Base-by-base conservation (phyloP, 2,113 vertebrate genomes). In the Caretta caretta region DNA sequence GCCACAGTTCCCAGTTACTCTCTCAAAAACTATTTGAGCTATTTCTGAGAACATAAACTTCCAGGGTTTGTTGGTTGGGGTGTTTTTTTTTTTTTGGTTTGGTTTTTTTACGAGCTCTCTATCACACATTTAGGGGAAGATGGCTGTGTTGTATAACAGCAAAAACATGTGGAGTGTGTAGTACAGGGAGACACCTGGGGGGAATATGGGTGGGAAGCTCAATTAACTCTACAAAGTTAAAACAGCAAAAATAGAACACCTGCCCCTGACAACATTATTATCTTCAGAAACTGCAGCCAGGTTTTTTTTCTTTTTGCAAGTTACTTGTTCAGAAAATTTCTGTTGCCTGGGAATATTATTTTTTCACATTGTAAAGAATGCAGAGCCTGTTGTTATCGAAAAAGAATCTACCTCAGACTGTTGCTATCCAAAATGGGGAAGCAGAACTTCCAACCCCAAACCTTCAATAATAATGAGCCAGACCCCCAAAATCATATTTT, bases 231-330 rank as follows among this genome's bases (percentile, higher is more conserved):
- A 78, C 16, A 27, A 65, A 24, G 69, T 57, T 84, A 85, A 65
- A 78, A 84, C 8, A 80, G 56, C 75, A 80, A 31, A 83, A 59
- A 79, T 56, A 12, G 84, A 89, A 54, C 31, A 5, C 57, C 12
- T 22, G 46, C 2, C 79, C 57, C 83, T 84, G 84, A 84, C 84
- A 84, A 14, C 59, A 4, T 46, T 76, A 50, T 85, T 24, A 84
- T 53, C 91, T 75, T 27, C 24, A 83, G 91, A 72, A 38, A n/a
- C n/a, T 17, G 9, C 19, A 22, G 19, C n/a, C 79, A 87, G 78
- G 51, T 79, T 86, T 91, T 78, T 84, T 94, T 85, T 56, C 12
- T 42, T 83, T 48, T 83, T 76, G 95, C 90, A 87, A 56, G 80
- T 80, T 90, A 22, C 85, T 91, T 48, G 3, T n/a, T 88, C 51